A percentile compares a stretch with the other conserved stretches of the same genome.
Evolutionary conservation across 1,140 invertebrate genomes (phyloP).

Genomic region (Macrotrachela quadricornifera): DNA sequence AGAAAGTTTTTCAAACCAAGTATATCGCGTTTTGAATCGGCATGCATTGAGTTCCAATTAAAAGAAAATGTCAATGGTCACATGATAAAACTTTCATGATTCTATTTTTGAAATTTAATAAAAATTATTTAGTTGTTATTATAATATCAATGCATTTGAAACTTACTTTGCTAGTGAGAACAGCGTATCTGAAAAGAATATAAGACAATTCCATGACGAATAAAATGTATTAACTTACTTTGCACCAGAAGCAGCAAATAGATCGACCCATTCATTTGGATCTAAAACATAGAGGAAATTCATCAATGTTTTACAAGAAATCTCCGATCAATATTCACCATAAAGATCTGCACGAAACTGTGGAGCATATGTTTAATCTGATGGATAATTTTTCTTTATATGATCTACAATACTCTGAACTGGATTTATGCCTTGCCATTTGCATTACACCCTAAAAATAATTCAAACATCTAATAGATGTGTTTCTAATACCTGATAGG

Average conservation of each 20-base stretch:
- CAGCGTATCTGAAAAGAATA: constrained; percentile 17
- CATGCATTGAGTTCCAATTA: constrained; percentile 24
- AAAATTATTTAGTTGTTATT: constrained; percentile 12
- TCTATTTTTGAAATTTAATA: constrained; percentile 24
- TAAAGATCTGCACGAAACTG: constrained; percentile 12
- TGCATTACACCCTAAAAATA: constrained; percentile 40
- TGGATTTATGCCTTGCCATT: constrained; percentile 13
- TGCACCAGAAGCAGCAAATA: constrained; percentile 7
- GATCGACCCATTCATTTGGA: constrained; percentile 6
- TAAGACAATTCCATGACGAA: background rate
- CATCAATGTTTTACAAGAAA: too few species aligned
- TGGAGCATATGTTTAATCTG: constrained; percentile 16
- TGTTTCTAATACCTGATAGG: too few species aligned
- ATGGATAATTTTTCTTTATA: constrained; percentile 16
- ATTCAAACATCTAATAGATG: too few species aligned
- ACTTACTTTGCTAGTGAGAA: constrained; percentile 13
- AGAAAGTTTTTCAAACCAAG: constrained; percentile 14
- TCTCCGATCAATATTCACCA: too few species aligned
- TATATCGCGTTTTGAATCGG: constrained; percentile 22
- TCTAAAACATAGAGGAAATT: constrained; percentile 9
- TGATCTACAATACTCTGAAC: constrained; percentile 10
- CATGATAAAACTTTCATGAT: constrained; percentile 24
- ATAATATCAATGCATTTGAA: background rate
- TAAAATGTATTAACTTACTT: too few species aligned
- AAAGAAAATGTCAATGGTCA: constrained; percentile 22